phyloP scores from a whole-genome alignment of 2,113 vertebrate species.

The Coturnix japonica region DNA sequence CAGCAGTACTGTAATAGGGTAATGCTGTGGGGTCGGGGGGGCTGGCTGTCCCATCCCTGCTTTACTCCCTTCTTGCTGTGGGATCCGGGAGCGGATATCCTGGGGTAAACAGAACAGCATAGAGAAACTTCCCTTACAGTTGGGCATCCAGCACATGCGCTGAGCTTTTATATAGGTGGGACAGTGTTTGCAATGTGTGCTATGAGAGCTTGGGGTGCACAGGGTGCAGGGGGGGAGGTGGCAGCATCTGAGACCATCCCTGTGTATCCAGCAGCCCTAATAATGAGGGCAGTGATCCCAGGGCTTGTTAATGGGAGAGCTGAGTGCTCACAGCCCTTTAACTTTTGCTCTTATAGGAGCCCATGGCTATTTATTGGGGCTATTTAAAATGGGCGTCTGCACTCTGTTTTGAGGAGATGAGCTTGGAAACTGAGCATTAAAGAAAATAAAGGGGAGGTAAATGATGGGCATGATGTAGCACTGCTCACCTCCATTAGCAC shows the following conservation, averaged over 20 bases:
- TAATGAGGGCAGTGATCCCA: background rate
- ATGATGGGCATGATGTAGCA: background rate
- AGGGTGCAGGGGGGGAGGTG: background rate
- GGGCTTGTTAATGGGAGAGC: background rate
- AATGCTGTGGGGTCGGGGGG: accelerated
- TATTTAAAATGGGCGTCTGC: background rate
- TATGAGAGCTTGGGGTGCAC: background rate
- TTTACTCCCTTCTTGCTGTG: accelerated
- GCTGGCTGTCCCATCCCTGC: background rate
- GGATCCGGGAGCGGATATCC: background rate
- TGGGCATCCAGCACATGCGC: accelerated
- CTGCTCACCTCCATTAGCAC: background rate
- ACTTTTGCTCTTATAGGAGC: background rate
- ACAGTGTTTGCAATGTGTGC: accelerated
- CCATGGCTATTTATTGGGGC: background rate
- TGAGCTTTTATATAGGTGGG: background rate
- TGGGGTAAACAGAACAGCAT: accelerated
- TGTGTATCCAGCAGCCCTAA: too few species aligned
- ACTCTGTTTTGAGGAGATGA: background rate
- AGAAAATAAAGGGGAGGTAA: background rate
- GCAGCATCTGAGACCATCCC: background rate
- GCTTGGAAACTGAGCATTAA: background rate
- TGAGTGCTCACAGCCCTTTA: background rate
- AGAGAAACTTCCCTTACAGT: accelerated
- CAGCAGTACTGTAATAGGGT: background rate